Evolutionary conservation across 1,140 invertebrate genomes (phyloP), one percentile per base, ranked within the genome.

Genomic region (Marisa cornuarietis): DNA sequence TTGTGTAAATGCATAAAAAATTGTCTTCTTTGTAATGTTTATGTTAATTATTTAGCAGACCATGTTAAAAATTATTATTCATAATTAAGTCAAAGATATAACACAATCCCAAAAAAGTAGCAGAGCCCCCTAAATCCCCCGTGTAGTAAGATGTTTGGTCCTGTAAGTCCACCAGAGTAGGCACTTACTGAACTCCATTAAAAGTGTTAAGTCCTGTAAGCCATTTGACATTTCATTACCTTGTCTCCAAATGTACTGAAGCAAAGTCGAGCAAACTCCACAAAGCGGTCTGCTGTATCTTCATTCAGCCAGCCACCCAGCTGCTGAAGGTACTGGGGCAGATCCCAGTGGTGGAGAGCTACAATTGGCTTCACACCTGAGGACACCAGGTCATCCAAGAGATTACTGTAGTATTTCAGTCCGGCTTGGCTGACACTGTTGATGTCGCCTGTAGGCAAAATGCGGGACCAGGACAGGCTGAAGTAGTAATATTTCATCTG

Each of bases 241-340:
- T 80, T 86, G 61, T 86, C 79, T 42, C 92, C 91, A 82, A 91
- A 92, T 31, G 83, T 80, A 52, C 83, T 49, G 78, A 91, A 92
- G 69, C 88, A 90, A 0, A 91, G 75, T 13, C 86, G 71, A 8
- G 92, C 90, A 81, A 91, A 92, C 63, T 91, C 86, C 24, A 89
- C 85, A 81, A 94, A 94, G 79, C 92, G 92, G 92, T 93, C 90
- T 0, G 90, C 86, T 22, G 93, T 92, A 10, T 89, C 65, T 7
- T 90, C 84, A 84, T 93, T 94, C 3, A 91, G 82, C 92, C 93
- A 93, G 7, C 93, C 93, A 20, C 89, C 91, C 26, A 80, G 54
- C 31, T 90, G 84, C 73, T 91, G 80, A 5, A 92, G 65, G 68
- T 10, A 18, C 24, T 68, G 52, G n/a, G 51, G 71, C 31, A 79